A percentile compares a stretch with the other conserved stretches of the same genome.
Evolutionary conservation across 2,888 invertebrate species (phyloP).

Genomic region (Leptodirus hochenwartii): DNA sequence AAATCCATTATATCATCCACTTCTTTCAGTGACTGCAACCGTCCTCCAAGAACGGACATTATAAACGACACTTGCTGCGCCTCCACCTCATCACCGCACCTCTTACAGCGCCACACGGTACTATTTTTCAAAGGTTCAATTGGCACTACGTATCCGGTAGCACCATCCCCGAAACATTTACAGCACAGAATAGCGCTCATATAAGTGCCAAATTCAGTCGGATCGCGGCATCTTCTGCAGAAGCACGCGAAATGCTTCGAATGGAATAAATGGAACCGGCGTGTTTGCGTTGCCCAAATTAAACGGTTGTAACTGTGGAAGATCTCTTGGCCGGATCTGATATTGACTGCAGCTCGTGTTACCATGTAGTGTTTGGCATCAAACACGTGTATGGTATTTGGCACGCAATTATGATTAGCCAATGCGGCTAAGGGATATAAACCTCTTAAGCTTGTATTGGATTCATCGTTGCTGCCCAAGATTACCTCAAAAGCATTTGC

Average conservation of each 20-base stretch:
- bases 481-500: conserved; percentile 51
- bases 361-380: conserved; percentile 37
- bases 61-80: conserved; percentile 31
- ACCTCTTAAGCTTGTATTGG: conserved; percentile 32
- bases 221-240: conserved; percentile 47
- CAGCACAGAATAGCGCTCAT: conserved; percentile 22
- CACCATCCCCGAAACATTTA: conserved; percentile 22
- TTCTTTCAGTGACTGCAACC: conserved; percentile 32
- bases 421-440: conserved; percentile 47
- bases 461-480: conserved; percentile 24
- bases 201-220: conserved; percentile 38
- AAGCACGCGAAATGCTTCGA: conserved; percentile 52
- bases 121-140: conserved; percentile 31
- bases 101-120: conserved; percentile 39
- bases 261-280: conserved; percentile 38
- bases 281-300: conserved; percentile 45
- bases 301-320: conserved; percentile 45
- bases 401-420: conserved; percentile 50
- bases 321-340: conserved; percentile 41
- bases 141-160: conserved; percentile 35
- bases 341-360: conserved; percentile 37
- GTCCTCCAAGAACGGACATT: conserved; percentile 34
- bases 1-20: conserved; percentile 37
- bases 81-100: conserved; percentile 32
- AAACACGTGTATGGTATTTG: conserved; percentile 46